A percentile compares a stretch with the other conserved stretches of the same genome.
Conservation (phyloP, 1,140 invertebrate genomes). For the Gonatopus flavifemur region DNA sequence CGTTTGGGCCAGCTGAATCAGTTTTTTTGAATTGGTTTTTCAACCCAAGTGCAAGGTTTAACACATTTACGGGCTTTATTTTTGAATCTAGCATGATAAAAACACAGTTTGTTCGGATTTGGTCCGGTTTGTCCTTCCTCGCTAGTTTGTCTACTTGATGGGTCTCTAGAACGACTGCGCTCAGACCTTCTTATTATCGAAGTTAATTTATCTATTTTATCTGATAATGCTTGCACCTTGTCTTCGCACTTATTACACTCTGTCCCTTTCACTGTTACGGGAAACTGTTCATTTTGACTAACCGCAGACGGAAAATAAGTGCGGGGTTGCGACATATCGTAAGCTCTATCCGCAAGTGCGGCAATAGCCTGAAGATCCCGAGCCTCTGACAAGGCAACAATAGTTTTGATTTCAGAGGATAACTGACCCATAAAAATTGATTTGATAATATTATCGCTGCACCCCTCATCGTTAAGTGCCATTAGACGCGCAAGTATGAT, state of each 20-base stretch:
- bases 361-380: conserved; percentile 2
- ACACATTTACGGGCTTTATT: background rate
- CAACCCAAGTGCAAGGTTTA: background rate
- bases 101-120: background rate
- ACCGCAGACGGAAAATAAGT: background rate
- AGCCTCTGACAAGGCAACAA: background rate
- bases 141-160: background rate
- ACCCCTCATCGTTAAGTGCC: background rate
- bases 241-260: background rate
- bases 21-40: background rate
- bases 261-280: background rate
- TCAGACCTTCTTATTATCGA: background rate
- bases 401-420: background rate
- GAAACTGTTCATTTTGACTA: too few species aligned
- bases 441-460: background rate
- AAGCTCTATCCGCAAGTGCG: background rate
- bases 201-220: background rate
- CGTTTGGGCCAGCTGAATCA: background rate
- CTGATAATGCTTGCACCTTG: background rate
- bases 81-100: background rate
- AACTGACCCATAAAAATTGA: background rate
- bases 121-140: too few species aligned
- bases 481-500: background rate
- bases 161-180: background rate
- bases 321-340: background rate